Base-by-base conservation (phyloP, 2,888 invertebrate species). In the Chymomyza caudatula region DNA sequence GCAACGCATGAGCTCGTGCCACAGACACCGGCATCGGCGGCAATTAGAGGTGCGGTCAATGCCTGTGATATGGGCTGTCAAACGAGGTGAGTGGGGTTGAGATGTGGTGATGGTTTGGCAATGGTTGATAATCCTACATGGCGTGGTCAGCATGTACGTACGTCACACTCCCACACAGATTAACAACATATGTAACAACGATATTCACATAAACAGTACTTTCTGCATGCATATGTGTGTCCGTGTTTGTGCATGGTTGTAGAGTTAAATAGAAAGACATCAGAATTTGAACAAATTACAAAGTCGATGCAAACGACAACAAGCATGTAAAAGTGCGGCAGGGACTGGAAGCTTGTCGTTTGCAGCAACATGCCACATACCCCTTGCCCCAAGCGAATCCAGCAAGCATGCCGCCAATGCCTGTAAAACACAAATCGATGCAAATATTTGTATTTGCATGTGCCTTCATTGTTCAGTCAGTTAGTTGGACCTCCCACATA, bases 41-140 rank as follows among this genome's bases (percentile, higher is more conserved):
- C 67, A 29, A 29, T 25, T 25, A 49, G 69, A 67, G 62, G 67
- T 63, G 74, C 78, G 60, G 77, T 74, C 62, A 93, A 93, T 85
- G 94, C 94, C 92, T 93, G 94, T 77, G 94, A 95, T 88, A 94
- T 93, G 88, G 94, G 94, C 60, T 96, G 96, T 88, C 96, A 96
- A 88, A 96, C 96, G 0, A 92, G 96, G 76, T 96, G 95, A 88
- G 95, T 95, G 19, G n/a, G 13, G 6, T 37, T 37, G 25, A 57
- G 20, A 37, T 4, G 23, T 20, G 3, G 6, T 15, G 13, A 4
- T 1, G 37, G n/a, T 4, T 3, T 4, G 4, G 4, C 20, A 5
- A 5, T 17, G 19, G 25, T 8, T 44, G 44, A 44, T 3, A 15
- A 44, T n/a, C 49, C 3, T 49, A 8, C 2, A 23, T 15, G 42